phyloP scores from a whole-genome alignment of 2,888 invertebrate genomes.

The Elgonia sp. region DNA sequence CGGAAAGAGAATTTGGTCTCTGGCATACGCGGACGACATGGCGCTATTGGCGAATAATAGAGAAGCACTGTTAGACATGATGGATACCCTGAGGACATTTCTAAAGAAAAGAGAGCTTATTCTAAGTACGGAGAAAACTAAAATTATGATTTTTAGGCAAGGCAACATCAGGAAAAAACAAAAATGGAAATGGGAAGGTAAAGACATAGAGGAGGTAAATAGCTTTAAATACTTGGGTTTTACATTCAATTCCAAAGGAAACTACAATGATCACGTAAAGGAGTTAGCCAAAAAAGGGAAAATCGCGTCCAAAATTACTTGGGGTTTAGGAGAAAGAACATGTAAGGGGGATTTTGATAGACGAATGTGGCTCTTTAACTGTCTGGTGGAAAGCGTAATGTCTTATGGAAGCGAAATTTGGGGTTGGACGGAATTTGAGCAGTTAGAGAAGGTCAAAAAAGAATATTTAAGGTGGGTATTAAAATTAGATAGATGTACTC shows the following conservation, averaged over 20 bases:
- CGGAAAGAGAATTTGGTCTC: background rate
- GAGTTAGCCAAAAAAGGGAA: background rate
- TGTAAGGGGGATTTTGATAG: background rate
- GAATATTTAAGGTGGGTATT: background rate
- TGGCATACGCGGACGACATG: background rate
- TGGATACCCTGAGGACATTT: background rate
- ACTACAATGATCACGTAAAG: background rate
- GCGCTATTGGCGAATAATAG: background rate
- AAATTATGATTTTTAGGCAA: background rate
- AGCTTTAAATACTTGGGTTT: constrained; percentile 20
- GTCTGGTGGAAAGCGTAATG: background rate
- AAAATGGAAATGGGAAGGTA: constrained; percentile 24
- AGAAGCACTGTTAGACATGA: background rate
- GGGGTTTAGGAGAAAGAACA: background rate
- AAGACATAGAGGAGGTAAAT: constrained; percentile 18
- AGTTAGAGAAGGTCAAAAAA: background rate
- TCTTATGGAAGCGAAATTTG: background rate
- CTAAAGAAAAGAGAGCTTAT: background rate
- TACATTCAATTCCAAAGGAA: background rate
- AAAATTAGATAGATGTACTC: background rate
- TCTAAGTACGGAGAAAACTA: constrained; percentile 1
- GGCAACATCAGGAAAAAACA: background rate
- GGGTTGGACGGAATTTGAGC: background rate
- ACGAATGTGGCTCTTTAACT: background rate
- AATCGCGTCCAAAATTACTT: background rate